Evolutionary conservation across 2,888 invertebrate species (phyloP), one percentile per base, ranked within the genome.

Genomic region (Scotopteryx bipunctaria): DNA sequence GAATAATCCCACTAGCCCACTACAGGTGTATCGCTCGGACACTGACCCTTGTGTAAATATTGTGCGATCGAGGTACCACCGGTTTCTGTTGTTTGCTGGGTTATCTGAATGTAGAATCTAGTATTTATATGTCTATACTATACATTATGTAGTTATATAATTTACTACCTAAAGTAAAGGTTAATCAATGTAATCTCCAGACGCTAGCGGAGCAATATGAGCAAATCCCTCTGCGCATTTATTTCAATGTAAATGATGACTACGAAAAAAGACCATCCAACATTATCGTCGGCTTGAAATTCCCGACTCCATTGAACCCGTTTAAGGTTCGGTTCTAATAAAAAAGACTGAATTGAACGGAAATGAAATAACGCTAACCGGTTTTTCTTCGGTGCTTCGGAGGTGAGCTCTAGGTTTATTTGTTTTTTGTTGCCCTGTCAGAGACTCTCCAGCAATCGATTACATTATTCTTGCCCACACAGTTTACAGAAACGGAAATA

Each of bases 291-390:
- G 56, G 45, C 46, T 58, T 53, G 49, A 59, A 58, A 63, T 60
- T 60, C 62, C 69, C 71, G 71, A 73, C 73, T 78, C 73, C 82
- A 81, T 80, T 83, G 80, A 82, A 82, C 81, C 71, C 81, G 79
- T 78, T 81, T 78, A 78, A 72, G 78, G 76, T 78, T 78, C 75
- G 75, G 73, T 74, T 83, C 76, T 77, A 78, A 86, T 82, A 88
- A 87, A 86, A 87, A 86, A 83, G 46, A 55, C 76, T 76, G 81
- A 83, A 83, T 86, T 81, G 87, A 88, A 83, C 88, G 89, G 89
- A 90, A 89, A 88, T 88, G 87, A 83, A 87, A 83, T 83, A 83
- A 86, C 74, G 79, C 69, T 76, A 83, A 89, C 89, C 88, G 85
- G 89, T 89, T 87, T 78, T 76, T 76, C 78, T 78, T 72, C 77